Evolutionary conservation across 1,140 invertebrate genomes (phyloP), one percentile per base, ranked within the genome.

Genomic region (Cyclina sinensis): DNA sequence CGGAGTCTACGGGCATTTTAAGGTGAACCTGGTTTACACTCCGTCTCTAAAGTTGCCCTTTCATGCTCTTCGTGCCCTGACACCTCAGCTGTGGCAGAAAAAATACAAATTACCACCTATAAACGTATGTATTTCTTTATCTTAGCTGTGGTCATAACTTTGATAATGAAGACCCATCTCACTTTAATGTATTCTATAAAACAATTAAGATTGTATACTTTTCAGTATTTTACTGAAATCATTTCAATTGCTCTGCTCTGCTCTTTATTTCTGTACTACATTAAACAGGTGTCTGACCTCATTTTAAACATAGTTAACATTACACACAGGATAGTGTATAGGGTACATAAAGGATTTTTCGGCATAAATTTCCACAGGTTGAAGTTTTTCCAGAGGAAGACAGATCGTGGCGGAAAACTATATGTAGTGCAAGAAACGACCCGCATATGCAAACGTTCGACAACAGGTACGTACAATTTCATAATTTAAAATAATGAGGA

Each of bases 381-480:
- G 46, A 84, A 27, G 48, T 84, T 35, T 21, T 84, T 18, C 81
- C 62, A 12, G 81, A 84, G n/a, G 4, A 21, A 24, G 35, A 84
- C 32, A 35, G 12, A 84, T 12, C 30, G 21, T 84, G 57, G 39
- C 62, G 65, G 3, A 37, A 37, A 24, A 48, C 68, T 32, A n/a
- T 84, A 5, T 84, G 81, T 30, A 39, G n/a, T 73, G 81, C 81
- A 30, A 24, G 81, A 70, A 84, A 84, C 51, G 81, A 84, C 27
- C 81, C 81, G 14, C 81, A 84, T 30, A 84, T 84, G 81, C 27
- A 48, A 18, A 84, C 81, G 3, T 84, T 84, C 73, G 81, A 84
- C 65, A 16, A 39, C 4, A 70, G 62, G 81, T 84, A 27, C n/a
- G n/a, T 73, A 18, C 3, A 11, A 54, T 18, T 18, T 54, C 9